phyloP scores from a whole-genome alignment of 2,113 vertebrate species.

The Hemibagrus wyckioides region DNA sequence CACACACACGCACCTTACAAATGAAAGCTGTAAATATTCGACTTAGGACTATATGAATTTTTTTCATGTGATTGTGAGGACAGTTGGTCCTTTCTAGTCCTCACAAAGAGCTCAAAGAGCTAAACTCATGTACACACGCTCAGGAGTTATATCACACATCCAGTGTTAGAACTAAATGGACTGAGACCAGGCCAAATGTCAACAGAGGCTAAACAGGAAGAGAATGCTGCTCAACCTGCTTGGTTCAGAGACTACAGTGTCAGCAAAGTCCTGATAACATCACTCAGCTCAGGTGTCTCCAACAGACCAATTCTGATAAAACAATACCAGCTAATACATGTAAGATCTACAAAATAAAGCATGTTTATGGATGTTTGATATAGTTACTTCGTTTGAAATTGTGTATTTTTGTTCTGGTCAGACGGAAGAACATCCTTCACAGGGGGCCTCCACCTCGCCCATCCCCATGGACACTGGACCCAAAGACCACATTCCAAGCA shows the following conservation, averaged over 20 bases:
- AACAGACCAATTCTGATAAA: neutral
- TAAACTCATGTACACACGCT: neutral
- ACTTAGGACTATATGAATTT: no score
- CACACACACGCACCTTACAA: no score
- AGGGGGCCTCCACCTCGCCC: constrained; percentile 25
- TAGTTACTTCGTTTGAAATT: neutral
- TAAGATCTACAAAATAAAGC: neutral
- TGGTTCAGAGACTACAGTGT: neutral
- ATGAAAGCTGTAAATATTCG: neutral
- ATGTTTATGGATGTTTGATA: neutral
- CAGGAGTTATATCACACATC: neutral
- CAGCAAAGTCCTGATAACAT: constrained; percentile 9
- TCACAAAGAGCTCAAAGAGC: neutral
- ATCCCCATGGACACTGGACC: constrained; percentile 44
- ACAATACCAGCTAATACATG: neutral
- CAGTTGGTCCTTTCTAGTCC: neutral
- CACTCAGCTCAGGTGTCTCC: constrained; percentile 12
- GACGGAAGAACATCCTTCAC: neutral
- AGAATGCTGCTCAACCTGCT: constrained; percentile 31
- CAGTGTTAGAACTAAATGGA: constrained; percentile 8
- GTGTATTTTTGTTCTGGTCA: neutral
- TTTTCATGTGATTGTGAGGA: neutral
- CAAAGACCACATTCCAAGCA: constrained; percentile 39
- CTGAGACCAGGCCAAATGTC: constrained; percentile 33
- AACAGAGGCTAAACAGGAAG: neutral